Evolutionary conservation across 2,113 vertebrate species (phyloP), one percentile per base, ranked within the genome.

Genomic region (Chaetorhynchus papuensis): DNA sequence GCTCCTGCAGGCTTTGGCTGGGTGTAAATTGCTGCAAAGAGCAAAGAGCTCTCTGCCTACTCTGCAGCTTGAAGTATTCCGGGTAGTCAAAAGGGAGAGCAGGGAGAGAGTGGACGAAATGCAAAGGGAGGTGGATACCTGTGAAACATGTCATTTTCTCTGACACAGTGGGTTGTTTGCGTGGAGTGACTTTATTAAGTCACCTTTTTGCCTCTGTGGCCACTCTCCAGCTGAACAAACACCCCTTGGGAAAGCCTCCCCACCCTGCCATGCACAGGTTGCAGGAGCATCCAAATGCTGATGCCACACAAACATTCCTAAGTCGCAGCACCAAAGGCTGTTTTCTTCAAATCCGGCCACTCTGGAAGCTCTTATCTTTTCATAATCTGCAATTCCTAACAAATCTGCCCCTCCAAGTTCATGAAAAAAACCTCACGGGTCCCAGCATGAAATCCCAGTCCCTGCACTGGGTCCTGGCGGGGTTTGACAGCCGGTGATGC

Each of bases 381-480:
- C 54, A 31, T 35, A 10, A n/a, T 17, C 56, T 50, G 6, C 10
- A 19, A 13, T 64, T 71, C 45, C 65, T 68, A 50, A 31, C n/a
- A 31, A 39, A 17, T 21, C 39, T 59, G 11, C 33, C 37, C 33
- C 79, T 78, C 37, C 17, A 65, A 56, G 30, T 4, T n/a, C 10
- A 27, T 6, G 23, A 63, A 52, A 70, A 23, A 57, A 90, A 31
- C 18, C 8, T 9, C 24, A 6, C 0, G 0, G 44, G 17, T 44
- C 10, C 23, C 63, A 83, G 44, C 39, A 44, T 13, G 41, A 39
- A 75, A 71, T 22, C 13, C 42, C 85, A 61, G 17, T 11, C 47
- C 47, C 52, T 24, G 13, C 18, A 1, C 0, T 28, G 49, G 35
- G 8, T 75, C 11, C 4, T 22, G 31, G 30, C 28, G 30, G 39